These are phyloP conservation scores for Drosophila paracracens DNA, from an alignment of 2,888 invertebrate species.

Conservation along the genomic window DNA sequence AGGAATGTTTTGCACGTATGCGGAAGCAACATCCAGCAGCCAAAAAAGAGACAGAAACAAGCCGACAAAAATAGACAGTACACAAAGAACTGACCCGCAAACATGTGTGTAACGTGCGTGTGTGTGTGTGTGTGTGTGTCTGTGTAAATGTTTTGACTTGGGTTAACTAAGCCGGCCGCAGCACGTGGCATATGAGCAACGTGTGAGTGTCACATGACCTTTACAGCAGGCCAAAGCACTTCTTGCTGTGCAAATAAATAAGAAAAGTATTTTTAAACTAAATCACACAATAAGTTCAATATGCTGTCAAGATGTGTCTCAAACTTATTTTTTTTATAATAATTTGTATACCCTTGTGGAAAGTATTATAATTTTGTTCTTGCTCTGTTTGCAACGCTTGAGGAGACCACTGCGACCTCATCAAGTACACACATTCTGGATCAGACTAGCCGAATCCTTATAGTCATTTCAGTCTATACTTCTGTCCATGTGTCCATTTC, in stretches of 20 bases:
- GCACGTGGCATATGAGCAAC: constrained; percentile 53
- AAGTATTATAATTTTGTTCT: not conserved
- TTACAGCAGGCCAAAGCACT: constrained; percentile 30
- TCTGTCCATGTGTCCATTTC: not conserved
- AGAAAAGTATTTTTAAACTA: constrained; percentile 42
- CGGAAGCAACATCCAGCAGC: constrained; percentile 33
- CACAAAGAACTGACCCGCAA: constrained; percentile 12
- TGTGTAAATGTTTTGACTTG: constrained; percentile 37
- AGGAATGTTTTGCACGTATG: constrained; percentile 64
- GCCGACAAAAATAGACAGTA: constrained; percentile 41
- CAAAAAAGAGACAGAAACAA: constrained; percentile 21
- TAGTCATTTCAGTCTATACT: not conserved
- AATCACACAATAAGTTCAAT: constrained; percentile 46
- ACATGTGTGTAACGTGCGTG: constrained; percentile 16
- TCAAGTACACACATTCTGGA: not conserved
- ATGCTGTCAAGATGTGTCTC: constrained; percentile 32
- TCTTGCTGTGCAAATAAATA: constrained; percentile 23
- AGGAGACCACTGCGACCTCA: not conserved
- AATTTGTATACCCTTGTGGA: constrained; percentile 3
- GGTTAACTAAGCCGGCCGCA: constrained; percentile 38
- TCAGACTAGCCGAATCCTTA: not conserved
- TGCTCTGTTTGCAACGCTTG: too few species aligned
- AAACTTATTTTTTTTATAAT: constrained; percentile 5
- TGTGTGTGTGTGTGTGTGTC: constrained; percentile 14
- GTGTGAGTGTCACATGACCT: constrained; percentile 55